Base-by-base conservation (phyloP, 2,888 invertebrate genomes). In the Cephus rjabovi region DNA sequence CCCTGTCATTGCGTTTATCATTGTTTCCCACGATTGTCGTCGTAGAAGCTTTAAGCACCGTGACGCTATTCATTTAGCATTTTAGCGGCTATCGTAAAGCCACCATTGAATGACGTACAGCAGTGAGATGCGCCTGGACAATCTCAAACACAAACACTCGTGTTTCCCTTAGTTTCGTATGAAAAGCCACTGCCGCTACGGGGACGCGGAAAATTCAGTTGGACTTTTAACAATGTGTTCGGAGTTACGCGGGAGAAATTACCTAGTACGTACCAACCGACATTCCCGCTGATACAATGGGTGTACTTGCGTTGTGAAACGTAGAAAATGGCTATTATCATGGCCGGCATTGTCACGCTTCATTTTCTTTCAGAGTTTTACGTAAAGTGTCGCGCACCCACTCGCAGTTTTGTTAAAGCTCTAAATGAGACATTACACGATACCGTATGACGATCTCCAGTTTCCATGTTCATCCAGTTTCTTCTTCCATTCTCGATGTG, bases 271-370 rank as follows among this genome's bases (percentile, higher is more conserved):
- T 33, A 34, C 31, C 71, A 33, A 71, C 71, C 31, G 15, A 75
- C 35, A 31, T 77, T 75, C 40, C 12, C 75, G 73, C 75, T 34
- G 69, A 37, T 70, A 83, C 84, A 84, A 86, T 86, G 73, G 79
- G 56, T 77, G 75, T 79, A 33, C 77, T 78, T 82, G 84, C 85
- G 79, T 83, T 83, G 83, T 86, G 86, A 85, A 80, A 79, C 82
- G 79, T 78, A 77, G 80, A 86, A 88, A 88, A 87, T 86, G 79
- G 81, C 81, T 83, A 85, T 84, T 83, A 84, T 83, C 79, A 78
- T 75, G 74, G 33, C 81, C 83, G 84, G 83, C 83, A 84, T 83
- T 80, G 79, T 75, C 70, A 33, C 34, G 69, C 35, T 79, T 76
- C 70, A 77, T 77, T n/a, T n/a, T 74, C 78, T 73, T 70, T 34